Base-by-base conservation (phyloP, 1,140 invertebrate species). In the Andrena cerasifolii region DNA sequence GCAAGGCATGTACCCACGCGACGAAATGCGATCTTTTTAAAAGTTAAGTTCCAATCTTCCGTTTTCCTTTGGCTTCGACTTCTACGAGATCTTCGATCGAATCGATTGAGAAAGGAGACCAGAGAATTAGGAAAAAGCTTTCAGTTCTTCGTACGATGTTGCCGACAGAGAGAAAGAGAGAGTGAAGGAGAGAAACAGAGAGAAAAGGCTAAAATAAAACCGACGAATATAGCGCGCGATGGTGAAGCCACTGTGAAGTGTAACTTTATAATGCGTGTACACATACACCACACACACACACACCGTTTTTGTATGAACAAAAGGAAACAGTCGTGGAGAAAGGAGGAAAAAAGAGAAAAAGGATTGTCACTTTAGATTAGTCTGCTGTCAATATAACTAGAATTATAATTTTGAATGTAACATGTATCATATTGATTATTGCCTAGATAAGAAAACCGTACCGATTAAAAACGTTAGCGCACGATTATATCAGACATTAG, bases 361-460 rank as follows among this genome's bases (percentile, higher is more conserved):
- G 36, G 53, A 65, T 78, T 84, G 87, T 89, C 85, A 87, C 63
- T 81, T 88, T 87, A 89, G 85, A 88, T 87, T 87, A 89, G 87
- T 87, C 83, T 89, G 84, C 85, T 89, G 87, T 90, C 88, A 86
- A 90, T 90, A 90, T 88, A 85, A 84, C 51, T 90, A 87, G 84
- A 79, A 89, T 65, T 86, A 87, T 86, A 86, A 88, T 88, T 88
- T 85, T 87, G 76, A 89, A 87, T 88, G 88, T 90, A 89, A 83
- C 81, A 83, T 90, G 89, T 90, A 90, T 89, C 71, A 89, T 90
- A 90, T 72, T 89, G 87, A 89, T 86, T 89, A 90, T 88, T 76
- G 86, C 84, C 80, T 89, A 89, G 85, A 86, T 84, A 87, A 89
- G 84, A 78, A 80, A 83, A 83, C 36, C 82, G 82, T 83, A 88